phyloP scores from a whole-genome alignment of 2,113 vertebrate species.

The Corydoras sp. region DNA sequence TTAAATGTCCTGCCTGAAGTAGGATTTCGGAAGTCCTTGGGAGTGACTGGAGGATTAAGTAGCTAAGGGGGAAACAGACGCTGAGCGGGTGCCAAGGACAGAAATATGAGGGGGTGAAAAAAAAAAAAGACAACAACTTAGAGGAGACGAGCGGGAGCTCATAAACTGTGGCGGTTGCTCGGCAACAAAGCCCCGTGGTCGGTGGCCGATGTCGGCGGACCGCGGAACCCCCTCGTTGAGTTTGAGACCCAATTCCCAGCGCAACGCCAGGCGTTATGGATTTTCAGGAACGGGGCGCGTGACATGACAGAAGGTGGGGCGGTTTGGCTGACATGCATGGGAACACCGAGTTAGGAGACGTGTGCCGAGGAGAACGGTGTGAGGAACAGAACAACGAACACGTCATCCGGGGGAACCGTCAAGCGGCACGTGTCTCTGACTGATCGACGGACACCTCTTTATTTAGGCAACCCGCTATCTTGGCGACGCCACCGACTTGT shows the following conservation, averaged over 20 bases:
- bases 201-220: constrained; percentile 37
- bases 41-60: constrained; percentile 47
- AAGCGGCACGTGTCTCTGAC: no score
- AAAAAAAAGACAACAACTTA: constrained; percentile 23
- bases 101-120: constrained; percentile 26
- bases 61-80: constrained; percentile 42
- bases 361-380: no score
- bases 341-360: background rate
- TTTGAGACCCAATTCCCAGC: constrained; percentile 18
- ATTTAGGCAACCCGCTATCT: no score
- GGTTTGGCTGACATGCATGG: constrained; percentile 8
- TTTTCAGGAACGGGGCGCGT: constrained; percentile 12
- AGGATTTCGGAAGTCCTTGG: constrained; percentile 46
- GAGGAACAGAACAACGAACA: no score
- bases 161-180: constrained; percentile 42
- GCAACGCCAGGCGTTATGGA: constrained; percentile 16
- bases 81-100: constrained; percentile 14
- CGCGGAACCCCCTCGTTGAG: constrained; percentile 24
- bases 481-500: no score
- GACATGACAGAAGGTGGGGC: constrained; percentile 7
- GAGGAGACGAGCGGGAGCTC: constrained; percentile 35
- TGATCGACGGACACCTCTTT: no score
- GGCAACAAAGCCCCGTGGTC: constrained; percentile 36
- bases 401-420: no score
- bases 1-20: constrained; percentile 78